A percentile compares a stretch with the other conserved stretches of the same genome.
Conservation (phyloP, 2,888 invertebrate genomes). For the Ommatoiulus sabulosus region DNA sequence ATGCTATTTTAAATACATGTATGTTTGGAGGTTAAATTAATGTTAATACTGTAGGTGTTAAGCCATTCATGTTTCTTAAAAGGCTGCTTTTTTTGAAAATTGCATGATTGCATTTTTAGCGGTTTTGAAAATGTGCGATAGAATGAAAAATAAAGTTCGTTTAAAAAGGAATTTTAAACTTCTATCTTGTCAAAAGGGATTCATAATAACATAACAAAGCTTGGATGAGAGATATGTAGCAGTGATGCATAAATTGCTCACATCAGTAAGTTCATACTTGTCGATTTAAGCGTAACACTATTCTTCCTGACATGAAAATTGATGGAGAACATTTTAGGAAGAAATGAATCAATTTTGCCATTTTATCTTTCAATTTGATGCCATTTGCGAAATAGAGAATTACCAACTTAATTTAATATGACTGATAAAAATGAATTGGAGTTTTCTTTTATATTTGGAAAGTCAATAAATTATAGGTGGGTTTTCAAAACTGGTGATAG, state of each 20-base stretch:
- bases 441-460: not conserved
- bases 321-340: not conserved
- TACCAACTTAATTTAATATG: not conserved
- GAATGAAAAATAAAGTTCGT: not conserved
- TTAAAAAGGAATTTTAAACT: not conserved
- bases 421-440: not conserved
- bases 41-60: no score
- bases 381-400: not conserved
- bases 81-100: no score
- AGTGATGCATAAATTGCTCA: not conserved
- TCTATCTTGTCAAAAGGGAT: not conserved
- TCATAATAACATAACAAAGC: not conserved
- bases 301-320: not conserved
- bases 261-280: not conserved
- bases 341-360: not conserved
- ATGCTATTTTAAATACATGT: no score
- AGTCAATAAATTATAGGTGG: conserved; percentile 8
- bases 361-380: not conserved
- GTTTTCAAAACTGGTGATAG: not conserved
- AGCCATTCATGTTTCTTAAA: no score
- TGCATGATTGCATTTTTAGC: no score
- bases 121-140: not conserved
- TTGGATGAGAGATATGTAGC: not conserved
- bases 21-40: no score
- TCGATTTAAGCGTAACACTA: not conserved